Evolutionary conservation across 1,140 invertebrate species (phyloP).

Genomic region (Akabosia matsudoensis): DNA sequence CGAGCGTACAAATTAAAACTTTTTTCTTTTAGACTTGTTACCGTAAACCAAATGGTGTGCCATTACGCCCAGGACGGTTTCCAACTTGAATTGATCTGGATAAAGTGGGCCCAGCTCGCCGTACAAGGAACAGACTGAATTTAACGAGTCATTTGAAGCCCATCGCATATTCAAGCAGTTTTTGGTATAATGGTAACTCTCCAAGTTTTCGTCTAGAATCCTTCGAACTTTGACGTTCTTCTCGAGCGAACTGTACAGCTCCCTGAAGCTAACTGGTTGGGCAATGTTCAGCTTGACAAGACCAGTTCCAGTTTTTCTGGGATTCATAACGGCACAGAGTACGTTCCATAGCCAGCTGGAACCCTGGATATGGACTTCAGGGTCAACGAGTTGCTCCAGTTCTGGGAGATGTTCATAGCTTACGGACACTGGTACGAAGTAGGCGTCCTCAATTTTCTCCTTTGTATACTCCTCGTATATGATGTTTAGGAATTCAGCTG

Average conservation of each 20-base stretch:
- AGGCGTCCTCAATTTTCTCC: conserved; percentile 29
- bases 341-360: neutral
- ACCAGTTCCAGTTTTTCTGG: neutral
- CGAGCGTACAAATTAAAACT: neutral
- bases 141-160: neutral
- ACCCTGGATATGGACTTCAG: neutral
- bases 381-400: neutral
- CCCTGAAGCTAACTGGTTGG: conserved; percentile 28
- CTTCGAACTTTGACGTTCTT: conserved; percentile 2
- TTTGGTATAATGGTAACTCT: neutral
- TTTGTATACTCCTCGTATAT: neutral
- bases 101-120: neutral
- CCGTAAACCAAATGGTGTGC: neutral
- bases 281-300: conserved; percentile 28
- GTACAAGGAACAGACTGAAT: conserved; percentile 5
- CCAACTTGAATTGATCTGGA: neutral
- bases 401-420: conserved; percentile 35
- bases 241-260: neutral
- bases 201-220: neutral
- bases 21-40: neutral
- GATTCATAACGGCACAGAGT: neutral
- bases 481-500: conserved; percentile 26
- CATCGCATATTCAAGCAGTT: neutral
- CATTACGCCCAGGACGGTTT: neutral
- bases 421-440: conserved; percentile 31